Evolutionary conservation across 2,888 invertebrate species (phyloP).

Genomic region (Celastrina argiolus): DNA sequence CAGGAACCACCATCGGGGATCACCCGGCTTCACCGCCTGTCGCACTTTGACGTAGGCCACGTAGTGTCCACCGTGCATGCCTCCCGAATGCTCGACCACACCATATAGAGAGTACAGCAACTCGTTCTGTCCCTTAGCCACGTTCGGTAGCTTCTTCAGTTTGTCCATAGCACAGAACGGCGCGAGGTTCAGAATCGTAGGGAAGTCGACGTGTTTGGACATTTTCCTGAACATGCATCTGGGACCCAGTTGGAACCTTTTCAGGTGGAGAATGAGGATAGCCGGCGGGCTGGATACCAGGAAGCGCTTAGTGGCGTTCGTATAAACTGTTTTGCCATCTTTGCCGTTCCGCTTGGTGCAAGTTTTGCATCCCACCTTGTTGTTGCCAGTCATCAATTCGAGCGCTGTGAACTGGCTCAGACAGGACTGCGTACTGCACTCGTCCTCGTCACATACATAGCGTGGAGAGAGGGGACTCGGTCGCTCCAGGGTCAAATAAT

Average conservation of each 20-base stretch:
- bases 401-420: conserved; percentile 94
- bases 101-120: conserved; percentile 94
- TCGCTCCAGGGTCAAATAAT: conserved; percentile 53
- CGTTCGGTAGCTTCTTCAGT: conserved; percentile 79
- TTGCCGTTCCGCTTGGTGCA: conserved; percentile 88
- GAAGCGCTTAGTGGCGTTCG: conserved; percentile 89
- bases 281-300: conserved; percentile 94
- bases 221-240: conserved; percentile 88
- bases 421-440: conserved; percentile 92
- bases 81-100: conserved; percentile 96
- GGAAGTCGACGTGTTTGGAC: conserved; percentile 91
- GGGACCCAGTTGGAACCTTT: conserved; percentile 92
- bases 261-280: conserved; percentile 95
- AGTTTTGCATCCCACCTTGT: conserved; percentile 94
- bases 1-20: conserved; percentile 85
- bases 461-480: conserved; percentile 80
- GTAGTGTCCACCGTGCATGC: conserved; percentile 90
- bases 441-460: conserved; percentile 85
- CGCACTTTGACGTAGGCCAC: conserved; percentile 96
- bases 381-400: conserved; percentile 93
- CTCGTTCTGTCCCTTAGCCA: conserved; percentile 79
- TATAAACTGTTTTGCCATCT: conserved; percentile 85
- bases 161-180: conserved; percentile 90
- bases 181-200: conserved; percentile 89
- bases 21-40: conserved; percentile 78